phyloP scores from a whole-genome alignment of 2,113 vertebrate species.

The Phylloscopus whistleri region DNA sequence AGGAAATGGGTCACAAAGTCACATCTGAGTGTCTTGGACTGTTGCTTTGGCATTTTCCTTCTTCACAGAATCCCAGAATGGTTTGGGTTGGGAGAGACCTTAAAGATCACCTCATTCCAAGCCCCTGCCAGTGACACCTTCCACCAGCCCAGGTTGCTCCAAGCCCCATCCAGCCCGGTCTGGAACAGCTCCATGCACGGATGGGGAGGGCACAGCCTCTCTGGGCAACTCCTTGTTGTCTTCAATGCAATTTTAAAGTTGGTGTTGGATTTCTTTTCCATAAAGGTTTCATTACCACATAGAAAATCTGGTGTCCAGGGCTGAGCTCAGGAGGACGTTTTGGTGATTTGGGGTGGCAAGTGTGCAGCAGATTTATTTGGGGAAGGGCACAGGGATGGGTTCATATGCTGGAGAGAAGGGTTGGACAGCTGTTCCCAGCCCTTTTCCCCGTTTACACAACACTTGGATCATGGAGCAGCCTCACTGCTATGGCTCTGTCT shows the following conservation, averaged over 20 bases:
- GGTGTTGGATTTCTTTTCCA: neutral
- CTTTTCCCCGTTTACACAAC: neutral
- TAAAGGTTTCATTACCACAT: neutral
- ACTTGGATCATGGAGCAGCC: neutral
- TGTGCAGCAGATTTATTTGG: neutral
- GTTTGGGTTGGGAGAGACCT: neutral
- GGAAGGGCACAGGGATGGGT: neutral
- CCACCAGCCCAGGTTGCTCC: accelerated
- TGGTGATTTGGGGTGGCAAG: neutral
- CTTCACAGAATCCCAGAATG: neutral
- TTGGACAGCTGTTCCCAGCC: neutral
- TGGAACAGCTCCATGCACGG: neutral
- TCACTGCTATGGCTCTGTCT: accelerated
- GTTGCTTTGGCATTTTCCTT: neutral
- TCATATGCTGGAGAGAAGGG: accelerated
- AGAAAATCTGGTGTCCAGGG: neutral
- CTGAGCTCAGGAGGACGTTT: neutral
- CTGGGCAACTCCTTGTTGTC: neutral
- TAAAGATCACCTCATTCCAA: neutral
- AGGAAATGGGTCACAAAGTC: neutral
- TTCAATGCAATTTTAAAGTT: neutral
- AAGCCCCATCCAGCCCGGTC: neutral
- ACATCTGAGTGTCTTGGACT: neutral
- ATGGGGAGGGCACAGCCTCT: neutral
- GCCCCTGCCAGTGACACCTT: neutral